Base-by-base conservation (phyloP, 2,113 vertebrate genomes). In the Brienomyrus brachyistius region DNA sequence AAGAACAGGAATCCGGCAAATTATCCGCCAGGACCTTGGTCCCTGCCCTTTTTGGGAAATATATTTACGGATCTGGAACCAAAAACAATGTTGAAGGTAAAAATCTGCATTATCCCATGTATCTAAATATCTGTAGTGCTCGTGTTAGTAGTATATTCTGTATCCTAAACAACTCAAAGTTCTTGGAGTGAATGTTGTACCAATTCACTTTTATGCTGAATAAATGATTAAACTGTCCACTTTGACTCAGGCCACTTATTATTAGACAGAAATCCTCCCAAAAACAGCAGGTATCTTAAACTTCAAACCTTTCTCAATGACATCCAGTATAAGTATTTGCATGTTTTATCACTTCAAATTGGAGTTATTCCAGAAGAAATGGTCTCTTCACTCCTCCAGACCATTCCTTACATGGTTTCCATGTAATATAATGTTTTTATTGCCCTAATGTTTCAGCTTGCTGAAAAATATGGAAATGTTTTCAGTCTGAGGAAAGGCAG, bases 1-100 rank as follows among this genome's bases (percentile, higher is more conserved):
- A 91, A 84, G n/a, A 90, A 91, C 66, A 90, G 88, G 85, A 89
- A 89, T 47, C 91, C 92, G 17, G 86, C 3, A 35, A 92, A 91
- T 74, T 95, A 94, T 59, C 95, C 95, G n/a, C 95, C 95, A n/a
- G 94, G 95, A 50, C 95, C 94, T 0, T n/a, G 56, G 56, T n/a
- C 19, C 54, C 54, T 56, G 54, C 54, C 54, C 54, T 56, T 56
- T 56, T 56, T 56, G 19, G 54, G 54, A 56, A 6, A 56, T 21
- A 56, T 19, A n/a, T n/a, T 89, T 3, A 86, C 59, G 0, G 54
- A 52, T 2, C 88, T 95, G 87, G 93, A 95, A 77, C 89, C 91
- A 1, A 90, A 45, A 93, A 21, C 92, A 93, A 6, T 94, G 94
- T 5, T 89, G 93, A 92, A 95, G 94, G 95, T 96, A 95, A 94